These are phyloP conservation scores for Turritopsis rubra DNA, from an alignment of 30 jellyfish, hydroid and myxozoan genomes.

Conservation along the genomic window DNA sequence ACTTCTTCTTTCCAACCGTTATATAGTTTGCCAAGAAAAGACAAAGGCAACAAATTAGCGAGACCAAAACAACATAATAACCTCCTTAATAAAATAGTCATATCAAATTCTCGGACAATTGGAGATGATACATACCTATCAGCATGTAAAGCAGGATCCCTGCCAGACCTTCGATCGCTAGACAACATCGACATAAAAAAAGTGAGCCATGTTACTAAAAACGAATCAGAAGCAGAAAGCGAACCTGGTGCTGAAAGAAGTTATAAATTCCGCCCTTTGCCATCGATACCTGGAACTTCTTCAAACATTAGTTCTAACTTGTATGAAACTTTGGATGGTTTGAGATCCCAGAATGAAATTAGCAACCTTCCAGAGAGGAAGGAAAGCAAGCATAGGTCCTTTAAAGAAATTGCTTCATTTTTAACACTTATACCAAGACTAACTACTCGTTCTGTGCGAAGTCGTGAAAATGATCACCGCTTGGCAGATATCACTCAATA, in stretches of 20 bases:
- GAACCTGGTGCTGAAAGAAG: conserved; percentile 37
- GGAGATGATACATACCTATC: conserved; percentile 19
- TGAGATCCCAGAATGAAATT: conserved; percentile 22
- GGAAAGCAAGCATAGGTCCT: conserved; percentile 46
- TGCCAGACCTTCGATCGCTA: conserved; percentile 31
- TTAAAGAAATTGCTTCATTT: conserved; percentile 79
- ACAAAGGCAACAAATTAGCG: neutral
- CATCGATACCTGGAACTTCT: conserved; percentile 58
- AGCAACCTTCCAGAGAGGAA: conserved; percentile 21
- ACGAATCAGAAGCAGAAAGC: conserved; percentile 44
- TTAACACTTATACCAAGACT: conserved; percentile 79
- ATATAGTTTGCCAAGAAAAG: conserved; percentile 70
- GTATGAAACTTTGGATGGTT: conserved; percentile 8
- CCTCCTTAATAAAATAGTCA: neutral
- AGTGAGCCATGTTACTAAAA: conserved; percentile 30
- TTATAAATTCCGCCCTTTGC: conserved; percentile 70
- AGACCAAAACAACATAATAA: neutral
- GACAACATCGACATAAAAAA: conserved; percentile 19
- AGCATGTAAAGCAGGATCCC: conserved; percentile 18
- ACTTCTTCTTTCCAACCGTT: conserved; percentile 35
- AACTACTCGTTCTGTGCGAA: conserved; percentile 86
- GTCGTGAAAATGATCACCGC: conserved; percentile 58
- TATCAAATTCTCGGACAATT: conserved; percentile 10
- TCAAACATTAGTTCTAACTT: conserved; percentile 7
- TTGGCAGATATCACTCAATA: conserved; percentile 66